phyloP scores from a whole-genome alignment of 2,113 vertebrate species.

The Prunella himalayana region DNA sequence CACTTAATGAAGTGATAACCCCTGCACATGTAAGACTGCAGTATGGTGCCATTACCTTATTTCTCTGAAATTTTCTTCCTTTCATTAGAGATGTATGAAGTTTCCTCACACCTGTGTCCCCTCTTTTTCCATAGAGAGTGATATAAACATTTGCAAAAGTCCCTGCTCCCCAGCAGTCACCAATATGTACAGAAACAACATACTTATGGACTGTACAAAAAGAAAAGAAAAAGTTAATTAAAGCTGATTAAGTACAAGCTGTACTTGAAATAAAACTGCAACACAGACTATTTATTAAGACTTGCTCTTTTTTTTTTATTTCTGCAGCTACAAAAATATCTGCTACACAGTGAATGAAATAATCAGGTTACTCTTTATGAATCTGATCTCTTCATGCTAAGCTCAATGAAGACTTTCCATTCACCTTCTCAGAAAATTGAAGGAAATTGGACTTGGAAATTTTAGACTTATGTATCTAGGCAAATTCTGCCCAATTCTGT shows the following conservation, averaged over 20 bases:
- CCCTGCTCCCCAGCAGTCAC: constrained; percentile 58
- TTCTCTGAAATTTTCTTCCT: constrained; percentile 62
- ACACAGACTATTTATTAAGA: background rate
- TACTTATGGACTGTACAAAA: constrained; percentile 48
- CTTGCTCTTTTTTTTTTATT: background rate
- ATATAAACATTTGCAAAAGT: constrained; percentile 64
- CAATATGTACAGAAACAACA: constrained; percentile 57
- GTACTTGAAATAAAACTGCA: background rate
- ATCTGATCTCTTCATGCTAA: background rate
- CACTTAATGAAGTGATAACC: background rate
- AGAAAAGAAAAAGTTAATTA: background rate
- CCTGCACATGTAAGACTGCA: background rate
- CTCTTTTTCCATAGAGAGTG: constrained; percentile 59
- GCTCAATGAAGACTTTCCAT: background rate
- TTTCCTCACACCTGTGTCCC: constrained; percentile 60
- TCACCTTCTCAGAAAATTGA: background rate
- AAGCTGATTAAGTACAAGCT: background rate
- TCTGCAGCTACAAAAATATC: background rate
- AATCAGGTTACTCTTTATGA: background rate
- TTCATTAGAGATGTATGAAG: constrained; percentile 22
- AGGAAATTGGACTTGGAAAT: background rate
- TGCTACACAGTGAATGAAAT: background rate
- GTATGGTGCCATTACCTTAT: constrained; percentile 42
- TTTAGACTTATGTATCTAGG: background rate
- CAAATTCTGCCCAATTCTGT: background rate